Evolutionary conservation across 2,113 vertebrate species (phyloP), one percentile per base, ranked within the genome.

Genomic region (Carassius auratus): DNA sequence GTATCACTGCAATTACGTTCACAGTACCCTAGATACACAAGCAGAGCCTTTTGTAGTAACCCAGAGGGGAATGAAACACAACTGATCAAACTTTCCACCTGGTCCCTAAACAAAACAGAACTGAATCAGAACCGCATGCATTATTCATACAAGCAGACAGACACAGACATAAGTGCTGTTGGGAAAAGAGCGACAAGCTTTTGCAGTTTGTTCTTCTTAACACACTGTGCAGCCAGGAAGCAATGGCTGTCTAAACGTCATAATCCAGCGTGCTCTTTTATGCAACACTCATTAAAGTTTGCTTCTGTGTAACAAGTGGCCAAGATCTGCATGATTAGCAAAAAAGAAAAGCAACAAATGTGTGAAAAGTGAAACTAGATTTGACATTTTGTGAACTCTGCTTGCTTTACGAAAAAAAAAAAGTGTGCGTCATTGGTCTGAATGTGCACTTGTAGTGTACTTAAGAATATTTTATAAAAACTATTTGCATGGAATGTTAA

Each of bases 41-140:
- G 74, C 52, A 8, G 13, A 87, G 26, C 86, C 62, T 86, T 89
- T 85, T 80, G n/a, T 13, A 4, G 74, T 10, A 42, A 76, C 87
- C 85, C 59, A 1, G 79, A 88, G 88, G 88, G 90, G 64, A 66
- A 50, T n/a, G 21, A 90, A 93, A 90, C 87, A 86, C 85, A 78
- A 90, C 86, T 87, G 89, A 92, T 89, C 87, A 90, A 91, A 92
- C 82, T 89, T 89, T 89, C 86, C 89, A 91, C 91, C 86, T 64
- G 88, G 90, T 91, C 90, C 91, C 89, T 15, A 30, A 92, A 87
- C 90, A 91, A 92, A 89, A 92, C 92, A 92, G 92, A 91, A 90
- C 86, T 89, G 76, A 57, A 85, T 85, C 85, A 88, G 84, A 76
- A 86, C 59, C 7, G 23, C 75, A 91, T 92, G 88, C 84, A 91